Conservation (phyloP, 2,797 vertebrate genomes). For the Nyctibius grandis region DNA sequence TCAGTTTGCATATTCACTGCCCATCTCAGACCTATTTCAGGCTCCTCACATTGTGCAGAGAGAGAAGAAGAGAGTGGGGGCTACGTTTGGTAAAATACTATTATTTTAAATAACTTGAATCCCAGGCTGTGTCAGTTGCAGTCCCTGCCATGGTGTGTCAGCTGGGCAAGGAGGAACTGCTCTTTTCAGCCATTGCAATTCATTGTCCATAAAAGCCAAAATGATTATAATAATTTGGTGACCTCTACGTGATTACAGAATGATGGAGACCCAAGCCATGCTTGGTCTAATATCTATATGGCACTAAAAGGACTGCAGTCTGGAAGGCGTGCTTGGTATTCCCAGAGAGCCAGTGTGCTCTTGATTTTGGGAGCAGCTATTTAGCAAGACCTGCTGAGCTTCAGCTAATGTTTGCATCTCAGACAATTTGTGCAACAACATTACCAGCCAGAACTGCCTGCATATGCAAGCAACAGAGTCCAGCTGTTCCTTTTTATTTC, state of each 20-base stretch:
- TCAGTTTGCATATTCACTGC: not conserved
- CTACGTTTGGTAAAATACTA: not conserved
- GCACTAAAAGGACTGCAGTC: not conserved
- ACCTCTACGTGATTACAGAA: not conserved
- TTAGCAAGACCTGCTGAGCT: not conserved
- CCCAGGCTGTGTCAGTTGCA: not conserved
- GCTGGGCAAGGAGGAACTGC: not conserved
- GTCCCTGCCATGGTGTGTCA: not conserved
- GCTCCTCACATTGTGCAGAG: not conserved
- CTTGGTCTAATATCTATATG: not conserved
- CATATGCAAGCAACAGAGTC: not conserved
- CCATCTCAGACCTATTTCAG: not conserved
- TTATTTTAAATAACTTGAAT: not conserved
- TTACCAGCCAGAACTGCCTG: not conserved
- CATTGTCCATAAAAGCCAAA: not conserved
- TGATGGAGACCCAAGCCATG: not conserved
- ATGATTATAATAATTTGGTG: not conserved
- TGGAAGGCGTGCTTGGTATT: not conserved
- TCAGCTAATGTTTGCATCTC: not conserved
- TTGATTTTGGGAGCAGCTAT: not conserved
- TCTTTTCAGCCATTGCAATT: not conserved
- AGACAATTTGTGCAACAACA: not conserved
- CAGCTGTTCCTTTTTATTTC: not conserved
- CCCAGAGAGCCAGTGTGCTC: fast-evolving
- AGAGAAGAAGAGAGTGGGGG: not conserved